Percentiles rank a stretch among this genome's conserved stretches.
phyloP scores from a whole-genome alignment of 2,888 invertebrate genomes.

The Stictocephala bisonia region DNA sequence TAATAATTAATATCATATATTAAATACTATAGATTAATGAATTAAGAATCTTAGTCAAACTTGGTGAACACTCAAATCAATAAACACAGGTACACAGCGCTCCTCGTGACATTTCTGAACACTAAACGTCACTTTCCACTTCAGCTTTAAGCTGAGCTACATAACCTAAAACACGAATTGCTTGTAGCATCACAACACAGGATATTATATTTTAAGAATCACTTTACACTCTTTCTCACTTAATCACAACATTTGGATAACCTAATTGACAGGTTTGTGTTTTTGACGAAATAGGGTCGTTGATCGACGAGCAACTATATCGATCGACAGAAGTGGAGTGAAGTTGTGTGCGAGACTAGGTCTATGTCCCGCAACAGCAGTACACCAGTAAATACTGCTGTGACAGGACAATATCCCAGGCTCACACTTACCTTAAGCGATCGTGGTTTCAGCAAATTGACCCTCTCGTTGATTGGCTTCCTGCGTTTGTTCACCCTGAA shows the following conservation, averaged over 20 bases:
- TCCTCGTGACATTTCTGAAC: not conserved
- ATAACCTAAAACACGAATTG: constrained; percentile 36
- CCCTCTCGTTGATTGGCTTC: constrained; percentile 57
- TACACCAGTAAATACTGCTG: constrained; percentile 90
- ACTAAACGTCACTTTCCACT: constrained; percentile 20
- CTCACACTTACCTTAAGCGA: constrained; percentile 66
- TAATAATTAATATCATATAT: too few species aligned
- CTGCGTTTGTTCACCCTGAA: constrained; percentile 52
- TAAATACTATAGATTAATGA: too few species aligned
- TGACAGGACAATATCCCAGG: constrained; percentile 98
- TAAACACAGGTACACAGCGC: constrained; percentile 26
- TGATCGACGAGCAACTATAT: constrained; percentile 17
- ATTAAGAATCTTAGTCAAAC: too few species aligned
- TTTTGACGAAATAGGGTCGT: constrained; percentile 4
- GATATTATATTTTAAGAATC: too few species aligned
- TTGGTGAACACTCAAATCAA: too few species aligned
- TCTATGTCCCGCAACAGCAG: constrained; percentile 91
- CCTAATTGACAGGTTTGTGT: not conserved
- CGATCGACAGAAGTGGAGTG: constrained; percentile 29
- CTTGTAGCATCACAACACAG: too few species aligned
- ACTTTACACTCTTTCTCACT: not conserved
- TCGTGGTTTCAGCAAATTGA: constrained; percentile 65
- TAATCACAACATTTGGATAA: not conserved
- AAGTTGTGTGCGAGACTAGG: constrained; percentile 49
- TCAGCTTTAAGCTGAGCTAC: not conserved